phyloP scores from a whole-genome alignment of 1,140 invertebrate species.

The Ylistrum balloti region DNA sequence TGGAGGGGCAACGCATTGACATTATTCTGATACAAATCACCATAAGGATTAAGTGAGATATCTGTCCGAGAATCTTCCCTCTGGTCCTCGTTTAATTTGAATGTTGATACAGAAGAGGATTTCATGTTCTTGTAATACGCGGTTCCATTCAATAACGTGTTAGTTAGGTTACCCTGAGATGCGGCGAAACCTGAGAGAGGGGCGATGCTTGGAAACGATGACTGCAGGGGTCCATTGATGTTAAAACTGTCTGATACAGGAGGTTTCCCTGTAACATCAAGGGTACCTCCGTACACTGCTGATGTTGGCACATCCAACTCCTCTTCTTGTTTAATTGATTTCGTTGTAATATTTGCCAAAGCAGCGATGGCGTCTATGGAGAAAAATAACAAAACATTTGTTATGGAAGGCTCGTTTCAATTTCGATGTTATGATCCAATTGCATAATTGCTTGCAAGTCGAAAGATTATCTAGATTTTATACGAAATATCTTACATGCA shows the following conservation, averaged over 20 bases:
- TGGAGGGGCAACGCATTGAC: not conserved
- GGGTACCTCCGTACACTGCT: not conserved
- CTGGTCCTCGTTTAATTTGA: not conserved
- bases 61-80: not conserved
- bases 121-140: not conserved
- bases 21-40: not conserved
- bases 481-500: too few relatives aligned
- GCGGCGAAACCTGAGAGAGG: not conserved
- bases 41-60: not conserved
- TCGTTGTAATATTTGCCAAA: not conserved
- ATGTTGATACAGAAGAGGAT: not conserved
- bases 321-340: conserved; percentile 5
- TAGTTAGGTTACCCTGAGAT: not conserved
- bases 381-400: too few relatives aligned
- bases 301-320: not conserved
- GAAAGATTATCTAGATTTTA: too few relatives aligned
- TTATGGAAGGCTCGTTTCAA: too few relatives aligned
- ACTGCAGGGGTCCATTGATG: not conserved
- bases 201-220: not conserved
- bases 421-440: too few relatives aligned
- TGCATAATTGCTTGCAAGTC: too few relatives aligned
- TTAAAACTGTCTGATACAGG: not conserved
- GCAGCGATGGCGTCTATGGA: not conserved
- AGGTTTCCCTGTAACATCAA: not conserved
- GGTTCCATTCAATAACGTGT: not conserved